Evolutionary conservation across 2,888 invertebrate species (phyloP).

Genomic region (Vandiemenella viatica): DNA sequence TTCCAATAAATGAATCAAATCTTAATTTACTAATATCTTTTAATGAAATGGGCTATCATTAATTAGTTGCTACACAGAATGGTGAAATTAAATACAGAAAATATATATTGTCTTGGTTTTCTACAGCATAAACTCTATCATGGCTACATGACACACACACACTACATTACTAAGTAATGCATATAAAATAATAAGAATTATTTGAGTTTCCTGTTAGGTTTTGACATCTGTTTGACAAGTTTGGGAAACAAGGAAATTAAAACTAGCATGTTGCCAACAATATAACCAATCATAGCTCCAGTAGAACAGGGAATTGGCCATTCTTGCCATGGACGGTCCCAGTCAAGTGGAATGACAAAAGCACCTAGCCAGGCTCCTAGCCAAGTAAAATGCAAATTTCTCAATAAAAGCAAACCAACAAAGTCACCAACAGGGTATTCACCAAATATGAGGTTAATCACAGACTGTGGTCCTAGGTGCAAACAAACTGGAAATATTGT

Average conservation of each 20-base stretch:
- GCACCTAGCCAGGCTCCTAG: constrained; percentile 75
- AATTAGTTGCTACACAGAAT: too few species aligned
- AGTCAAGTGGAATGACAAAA: constrained; percentile 73
- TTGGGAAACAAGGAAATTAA: constrained; percentile 28
- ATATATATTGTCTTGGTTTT: too few species aligned
- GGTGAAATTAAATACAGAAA: too few species aligned
- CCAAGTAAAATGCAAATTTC: constrained; percentile 40
- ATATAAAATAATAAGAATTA: too few species aligned
- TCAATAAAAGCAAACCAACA: constrained; percentile 24
- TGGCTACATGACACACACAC: too few species aligned
- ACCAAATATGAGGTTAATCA: constrained; percentile 17
- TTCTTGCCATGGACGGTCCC: constrained; percentile 79
- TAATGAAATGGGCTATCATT: too few species aligned
- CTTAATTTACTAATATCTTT: too few species aligned
- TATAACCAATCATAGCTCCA: constrained; percentile 49
- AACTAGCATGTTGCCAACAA: constrained; percentile 39
- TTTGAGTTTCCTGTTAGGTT: too few species aligned
- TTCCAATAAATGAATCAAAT: too few species aligned
- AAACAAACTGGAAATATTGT: constrained; percentile 47
- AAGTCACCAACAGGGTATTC: constrained; percentile 4
- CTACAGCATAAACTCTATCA: too few species aligned
- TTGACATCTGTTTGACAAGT: background rate
- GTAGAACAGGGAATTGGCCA: constrained; percentile 60
- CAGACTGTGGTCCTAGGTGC: constrained; percentile 37
- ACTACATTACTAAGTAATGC: too few species aligned